phyloP scores from a whole-genome alignment of 2,797 vertebrate genomes.

The Rhyacichthys aspro region DNA sequence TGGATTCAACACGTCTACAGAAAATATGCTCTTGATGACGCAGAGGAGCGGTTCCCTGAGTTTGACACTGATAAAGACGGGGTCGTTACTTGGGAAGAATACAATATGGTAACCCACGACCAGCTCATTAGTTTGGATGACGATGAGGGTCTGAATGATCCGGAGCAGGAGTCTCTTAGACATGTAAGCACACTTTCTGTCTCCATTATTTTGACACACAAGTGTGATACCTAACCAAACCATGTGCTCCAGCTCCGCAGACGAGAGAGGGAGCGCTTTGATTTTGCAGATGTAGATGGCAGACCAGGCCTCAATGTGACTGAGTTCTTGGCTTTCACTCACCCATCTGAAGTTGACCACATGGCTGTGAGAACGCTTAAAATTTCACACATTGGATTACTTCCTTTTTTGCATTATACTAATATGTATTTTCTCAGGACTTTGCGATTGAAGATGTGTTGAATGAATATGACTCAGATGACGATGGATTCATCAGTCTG shows the following conservation, averaged over 20 bases:
- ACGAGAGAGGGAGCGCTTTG: constrained; percentile 93
- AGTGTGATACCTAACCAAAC: too few relatives aligned
- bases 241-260: constrained; percentile 84
- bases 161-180: constrained; percentile 92
- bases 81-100: constrained; percentile 91
- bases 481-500: constrained; percentile 90
- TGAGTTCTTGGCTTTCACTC: constrained; percentile 95
- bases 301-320: constrained; percentile 82
- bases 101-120: constrained; percentile 88
- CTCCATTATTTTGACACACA: background rate
- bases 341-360: constrained; percentile 93
- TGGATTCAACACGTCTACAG: constrained; percentile 96
- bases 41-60: constrained; percentile 87
- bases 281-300: constrained; percentile 86
- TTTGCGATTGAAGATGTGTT: constrained; percentile 94
- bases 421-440: constrained; percentile 70
- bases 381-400: background rate
- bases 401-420: background rate
- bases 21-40: constrained; percentile 92
- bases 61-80: constrained; percentile 88
- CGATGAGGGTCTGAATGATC: constrained; percentile 79
- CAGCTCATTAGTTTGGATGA: constrained; percentile 87
- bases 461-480: constrained; percentile 90
- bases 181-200: constrained; percentile 75
- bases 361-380: constrained; percentile 86